Evolutionary conservation across 2,113 vertebrate genomes (phyloP).

Genomic region (Stigmatopora argus): DNA sequence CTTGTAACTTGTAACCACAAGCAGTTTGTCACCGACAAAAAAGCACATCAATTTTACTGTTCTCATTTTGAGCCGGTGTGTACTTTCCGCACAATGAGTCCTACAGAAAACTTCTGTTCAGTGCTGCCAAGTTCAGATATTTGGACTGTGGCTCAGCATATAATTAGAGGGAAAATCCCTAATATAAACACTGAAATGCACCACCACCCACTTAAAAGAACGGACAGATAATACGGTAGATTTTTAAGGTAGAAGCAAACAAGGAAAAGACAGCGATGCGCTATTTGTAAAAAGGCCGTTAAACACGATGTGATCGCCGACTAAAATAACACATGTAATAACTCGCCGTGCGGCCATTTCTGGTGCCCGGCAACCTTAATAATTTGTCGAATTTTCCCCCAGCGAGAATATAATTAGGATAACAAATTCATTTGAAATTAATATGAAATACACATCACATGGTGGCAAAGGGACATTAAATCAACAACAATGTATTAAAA

Average conservation of each 20-base stretch:
- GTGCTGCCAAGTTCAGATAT: not conserved
- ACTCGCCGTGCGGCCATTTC: not conserved
- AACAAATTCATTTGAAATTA: not conserved
- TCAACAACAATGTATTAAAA: not conserved
- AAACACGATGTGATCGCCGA: not conserved
- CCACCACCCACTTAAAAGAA: not conserved
- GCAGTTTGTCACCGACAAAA: not conserved
- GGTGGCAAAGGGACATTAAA: not conserved
- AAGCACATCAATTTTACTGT: not conserved
- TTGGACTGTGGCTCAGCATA: not conserved
- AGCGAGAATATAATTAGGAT: not conserved
- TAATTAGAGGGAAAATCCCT: not conserved
- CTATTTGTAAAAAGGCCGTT: not conserved
- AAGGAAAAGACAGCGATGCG: not conserved
- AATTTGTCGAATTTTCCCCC: not conserved
- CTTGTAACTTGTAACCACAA: constrained; percentile 12
- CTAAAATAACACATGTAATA: not conserved
- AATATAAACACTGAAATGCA: not conserved
- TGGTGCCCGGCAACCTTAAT: not conserved
- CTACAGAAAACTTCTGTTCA: not conserved
- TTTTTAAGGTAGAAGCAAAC: not conserved
- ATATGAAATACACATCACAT: not conserved
- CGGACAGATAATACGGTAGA: not conserved
- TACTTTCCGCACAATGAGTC: not conserved
- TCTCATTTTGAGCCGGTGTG: constrained; percentile 13